Evolutionary conservation across 2,113 vertebrate genomes (phyloP).

Genomic region (Polypterus senegalus): DNA sequence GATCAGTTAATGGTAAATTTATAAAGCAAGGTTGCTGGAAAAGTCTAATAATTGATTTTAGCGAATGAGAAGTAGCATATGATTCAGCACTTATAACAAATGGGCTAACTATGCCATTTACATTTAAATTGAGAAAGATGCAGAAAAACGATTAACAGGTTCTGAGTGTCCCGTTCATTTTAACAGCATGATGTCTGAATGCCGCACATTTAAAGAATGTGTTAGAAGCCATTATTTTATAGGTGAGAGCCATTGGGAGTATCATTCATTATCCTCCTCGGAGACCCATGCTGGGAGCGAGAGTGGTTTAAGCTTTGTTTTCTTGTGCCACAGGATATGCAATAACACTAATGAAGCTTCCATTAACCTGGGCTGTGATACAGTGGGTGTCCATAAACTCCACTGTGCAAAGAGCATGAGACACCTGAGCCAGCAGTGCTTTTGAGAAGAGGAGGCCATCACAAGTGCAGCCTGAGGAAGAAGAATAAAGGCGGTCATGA

Average conservation of each 20-base stretch:
- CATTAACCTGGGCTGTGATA: constrained; percentile 21
- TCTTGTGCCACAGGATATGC: constrained; percentile 15
- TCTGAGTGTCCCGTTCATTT: background rate
- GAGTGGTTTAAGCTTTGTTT: constrained; percentile 13
- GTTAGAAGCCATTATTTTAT: constrained; percentile 9
- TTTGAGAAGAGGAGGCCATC: constrained; percentile 6
- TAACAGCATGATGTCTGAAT: background rate
- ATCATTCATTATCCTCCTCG: constrained; percentile 12
- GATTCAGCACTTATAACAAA: too few relatives aligned
- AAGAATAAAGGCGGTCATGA: constrained; percentile 22
- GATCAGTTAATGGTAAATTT: too few relatives aligned
- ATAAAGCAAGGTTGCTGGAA: too few relatives aligned
- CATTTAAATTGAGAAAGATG: too few relatives aligned
- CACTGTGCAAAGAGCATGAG: background rate
- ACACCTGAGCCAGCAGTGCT: background rate
- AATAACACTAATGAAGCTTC: constrained; percentile 24
- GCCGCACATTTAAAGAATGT: constrained; percentile 3
- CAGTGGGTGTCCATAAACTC: constrained; percentile 7
- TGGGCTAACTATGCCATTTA: too few relatives aligned
- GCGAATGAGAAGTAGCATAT: too few relatives aligned
- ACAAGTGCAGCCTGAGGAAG: constrained; percentile 1
- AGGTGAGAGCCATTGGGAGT: constrained; percentile 9
- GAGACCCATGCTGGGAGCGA: constrained; percentile 8
- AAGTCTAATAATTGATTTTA: too few relatives aligned
- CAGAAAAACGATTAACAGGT: constrained; percentile 5